Percentiles rank a stretch among this genome's conserved stretches.
Conservation (phyloP, 1,140 invertebrate genomes). For the Nilaparvata lugens region DNA sequence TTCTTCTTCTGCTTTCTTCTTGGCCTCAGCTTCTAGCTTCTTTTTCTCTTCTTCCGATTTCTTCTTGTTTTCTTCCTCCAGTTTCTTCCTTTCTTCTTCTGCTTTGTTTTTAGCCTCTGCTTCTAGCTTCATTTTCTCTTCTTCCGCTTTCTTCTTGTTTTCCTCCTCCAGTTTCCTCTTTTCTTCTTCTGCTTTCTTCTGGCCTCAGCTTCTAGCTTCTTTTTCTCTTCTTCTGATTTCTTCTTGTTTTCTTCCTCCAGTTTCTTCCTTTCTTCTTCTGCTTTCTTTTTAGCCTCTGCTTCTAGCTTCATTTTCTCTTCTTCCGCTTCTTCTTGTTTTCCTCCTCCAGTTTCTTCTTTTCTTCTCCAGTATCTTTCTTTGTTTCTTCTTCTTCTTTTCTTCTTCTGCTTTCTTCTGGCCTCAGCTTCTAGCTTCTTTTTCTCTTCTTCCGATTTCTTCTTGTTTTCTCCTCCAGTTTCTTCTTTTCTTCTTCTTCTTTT, state of each 20-base stretch:
- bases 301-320: neutral
- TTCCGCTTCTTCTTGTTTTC: neutral
- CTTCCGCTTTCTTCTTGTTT: no score
- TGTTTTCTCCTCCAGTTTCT: conserved; percentile 2
- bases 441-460: conserved; percentile 4
- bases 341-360: no score
- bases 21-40: no score
- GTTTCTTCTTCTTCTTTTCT: conserved; percentile 1
- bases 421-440: conserved; percentile 13
- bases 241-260: conserved; percentile 7
- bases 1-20: no score
- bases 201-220: conserved; percentile 1
- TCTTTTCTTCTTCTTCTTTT: neutral
- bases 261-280: conserved; percentile 6
- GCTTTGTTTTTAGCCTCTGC: no score
- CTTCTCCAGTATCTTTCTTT: no score
- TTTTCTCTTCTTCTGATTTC: conserved; percentile 18
- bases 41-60: no score
- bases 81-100: no score
- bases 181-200: no score
- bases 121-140: no score
- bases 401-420: conserved; percentile 16
- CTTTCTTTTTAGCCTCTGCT: neutral
- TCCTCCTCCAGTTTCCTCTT: neutral
- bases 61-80: no score